phyloP scores from a whole-genome alignment of 2,113 vertebrate genomes.

The human (Homo sapiens) region DNA sequence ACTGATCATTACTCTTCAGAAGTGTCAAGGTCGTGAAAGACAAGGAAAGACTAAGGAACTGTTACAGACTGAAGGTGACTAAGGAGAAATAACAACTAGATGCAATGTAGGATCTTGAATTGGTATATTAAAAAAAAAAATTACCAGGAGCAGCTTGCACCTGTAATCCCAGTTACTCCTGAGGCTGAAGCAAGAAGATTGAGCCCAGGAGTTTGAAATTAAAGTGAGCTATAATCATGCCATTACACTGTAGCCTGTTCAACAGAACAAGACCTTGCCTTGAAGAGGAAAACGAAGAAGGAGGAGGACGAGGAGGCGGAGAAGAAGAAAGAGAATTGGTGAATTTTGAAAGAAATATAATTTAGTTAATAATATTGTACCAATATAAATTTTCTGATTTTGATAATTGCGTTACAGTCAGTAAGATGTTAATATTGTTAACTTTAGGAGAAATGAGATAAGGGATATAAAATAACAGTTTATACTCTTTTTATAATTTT shows the following conservation, averaged over 20 bases:
- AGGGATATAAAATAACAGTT: neutral
- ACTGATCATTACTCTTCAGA: neutral
- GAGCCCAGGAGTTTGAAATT: no score
- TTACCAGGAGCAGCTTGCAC: neutral
- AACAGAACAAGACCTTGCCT: no score
- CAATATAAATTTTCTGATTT: neutral
- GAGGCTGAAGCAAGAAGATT: no score
- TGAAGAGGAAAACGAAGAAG: no score
- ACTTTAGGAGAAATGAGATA: neutral
- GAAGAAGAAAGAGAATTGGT: neutral
- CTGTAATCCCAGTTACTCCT: no score
- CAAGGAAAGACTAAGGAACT: neutral
- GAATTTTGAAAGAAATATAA: neutral
- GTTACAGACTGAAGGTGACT: neutral
- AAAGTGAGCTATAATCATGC: no score
- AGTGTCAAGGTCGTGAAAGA: neutral
- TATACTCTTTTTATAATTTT: neutral
- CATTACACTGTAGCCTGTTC: no score
- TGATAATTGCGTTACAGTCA: neutral
- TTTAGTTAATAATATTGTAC: neutral
- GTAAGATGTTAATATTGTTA: neutral
- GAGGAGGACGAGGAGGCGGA: no score
- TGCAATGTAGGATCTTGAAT: neutral
- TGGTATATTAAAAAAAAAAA: neutral
- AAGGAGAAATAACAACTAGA: neutral